Evolutionary conservation across 92 coral and sea anemone genomes (phyloP).

Genomic region (Epizoanthus ramosus): DNA sequence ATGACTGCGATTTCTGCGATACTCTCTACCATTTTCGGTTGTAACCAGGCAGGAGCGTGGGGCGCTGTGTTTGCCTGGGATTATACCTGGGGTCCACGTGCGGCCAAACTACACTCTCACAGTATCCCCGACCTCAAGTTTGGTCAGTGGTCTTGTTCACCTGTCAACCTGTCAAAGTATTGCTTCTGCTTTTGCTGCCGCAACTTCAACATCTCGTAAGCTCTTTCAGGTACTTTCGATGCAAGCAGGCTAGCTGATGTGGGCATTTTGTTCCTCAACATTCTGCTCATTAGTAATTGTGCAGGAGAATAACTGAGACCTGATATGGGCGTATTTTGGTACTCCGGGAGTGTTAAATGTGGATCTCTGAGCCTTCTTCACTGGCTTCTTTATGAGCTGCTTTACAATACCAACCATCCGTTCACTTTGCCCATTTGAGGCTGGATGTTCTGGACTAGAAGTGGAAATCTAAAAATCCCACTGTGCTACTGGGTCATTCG

Average conservation of each 20-base stretch:
- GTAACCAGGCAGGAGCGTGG: slow-evolving; percentile 52
- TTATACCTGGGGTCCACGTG: slow-evolving; percentile 43
- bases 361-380: slow-evolving; percentile 50
- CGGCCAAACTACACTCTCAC: slow-evolving; percentile 42
- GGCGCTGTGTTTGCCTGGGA: slow-evolving; percentile 33
- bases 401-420: slow-evolving; percentile 43
- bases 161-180: slow-evolving; percentile 39
- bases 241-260: slow-evolving; percentile 33
- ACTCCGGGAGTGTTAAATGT: slow-evolving; percentile 44
- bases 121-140: slow-evolving; percentile 28
- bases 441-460: slow-evolving; percentile 48
- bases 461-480: slow-evolving; percentile 34
- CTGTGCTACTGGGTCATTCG: background rate
- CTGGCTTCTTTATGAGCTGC: slow-evolving; percentile 55
- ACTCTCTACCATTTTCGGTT: slow-evolving; percentile 38
- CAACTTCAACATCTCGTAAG: slow-evolving; percentile 32
- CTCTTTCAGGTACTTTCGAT: slow-evolving; percentile 30
- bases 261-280: slow-evolving; percentile 50
- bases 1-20: slow-evolving; percentile 44
- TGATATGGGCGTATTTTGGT: slow-evolving; percentile 45
- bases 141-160: slow-evolving; percentile 32
- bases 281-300: slow-evolving; percentile 51
- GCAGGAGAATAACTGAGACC: slow-evolving; percentile 54
- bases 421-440: slow-evolving; percentile 58
- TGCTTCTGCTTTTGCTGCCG: slow-evolving; percentile 43